Base-by-base conservation (phyloP, 1,140 invertebrate species). In the Rhagoletis pomonella region DNA sequence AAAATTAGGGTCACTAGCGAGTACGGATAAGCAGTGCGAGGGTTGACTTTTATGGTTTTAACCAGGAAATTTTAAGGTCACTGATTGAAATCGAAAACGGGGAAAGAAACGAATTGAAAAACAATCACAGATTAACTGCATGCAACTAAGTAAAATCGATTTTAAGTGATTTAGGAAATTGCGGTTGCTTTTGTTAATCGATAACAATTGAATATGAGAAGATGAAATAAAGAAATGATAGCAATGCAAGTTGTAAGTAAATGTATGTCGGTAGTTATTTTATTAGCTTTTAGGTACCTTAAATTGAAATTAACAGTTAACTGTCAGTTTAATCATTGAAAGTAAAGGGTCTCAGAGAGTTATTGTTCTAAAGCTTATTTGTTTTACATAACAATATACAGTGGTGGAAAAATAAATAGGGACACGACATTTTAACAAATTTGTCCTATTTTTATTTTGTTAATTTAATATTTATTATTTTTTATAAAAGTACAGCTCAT, bases 11-110 rank as follows among this genome's bases (percentile, higher is more conserved):
- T 62, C 60, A 62, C 60, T 14, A 14, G n/a, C 60, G 12, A 29
- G 29, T 29, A 29, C 29, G 29, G 29, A 29, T 29, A 29, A 1
- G 12, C 7, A 62, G 12, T 14, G 60, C 4, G 47, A 81, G 73
- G 73, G 73, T 81, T 81, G 73, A 81, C 73, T 81, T 81, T 81
- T 81, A 81, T 81, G 73, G 19, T 81, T 81, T 81, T 81, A 55
- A 81, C 73, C 44, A 81, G 73, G 29, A 81, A 55, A 81, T 81
- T 81, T 81, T 81, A 81, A 81, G 73, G 73, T 81, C 73, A 81
- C 73, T 81, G n/a, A 42, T 81, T 50, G 55, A 81, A 55, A 81
- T 50, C 47, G 47, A 7, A 67, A 67, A 67, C n/a, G 10, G n/a
- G n/a, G 10, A 47, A 4, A 55, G 47, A 29, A 55, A 42, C 3